A percentile compares a stretch with the other conserved stretches of the same genome.
These are phyloP conservation scores for Eudemis profundana DNA, from an alignment of 2,888 invertebrate species.

Conservation along the genomic window DNA sequence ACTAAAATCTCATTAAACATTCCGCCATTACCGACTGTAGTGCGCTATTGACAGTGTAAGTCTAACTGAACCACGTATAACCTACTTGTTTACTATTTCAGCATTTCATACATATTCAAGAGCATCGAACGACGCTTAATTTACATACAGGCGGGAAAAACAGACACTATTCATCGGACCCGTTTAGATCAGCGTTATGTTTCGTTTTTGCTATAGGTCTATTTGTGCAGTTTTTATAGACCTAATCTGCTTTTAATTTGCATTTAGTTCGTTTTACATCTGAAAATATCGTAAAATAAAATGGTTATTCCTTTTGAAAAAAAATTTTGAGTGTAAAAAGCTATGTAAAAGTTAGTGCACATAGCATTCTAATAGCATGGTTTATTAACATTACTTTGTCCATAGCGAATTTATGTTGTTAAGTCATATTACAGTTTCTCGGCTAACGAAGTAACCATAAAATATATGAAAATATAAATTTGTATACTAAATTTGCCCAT, in stretches of 20 bases:
- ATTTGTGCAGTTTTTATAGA: conserved; percentile 6
- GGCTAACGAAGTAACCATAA: no score
- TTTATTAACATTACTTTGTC: no score
- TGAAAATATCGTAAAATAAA: no score
- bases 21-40: background rate
- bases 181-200: conserved; percentile 17
- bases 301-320: no score
- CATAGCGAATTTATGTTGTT: no score
- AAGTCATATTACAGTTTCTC: no score
- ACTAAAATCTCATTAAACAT: background rate
- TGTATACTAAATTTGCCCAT: no score
- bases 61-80: conserved; percentile 27
- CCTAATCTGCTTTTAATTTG: background rate
- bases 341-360: no score
- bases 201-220: conserved; percentile 1
- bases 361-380: no score
- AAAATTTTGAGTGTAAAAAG: no score
- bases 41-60: conserved; percentile 9
- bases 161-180: conserved; percentile 18
- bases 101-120: conserved; percentile 54
- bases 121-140: conserved; percentile 54
- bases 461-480: no score
- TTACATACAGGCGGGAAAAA: conserved; percentile 50
- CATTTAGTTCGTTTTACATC: background rate
- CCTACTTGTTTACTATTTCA: conserved; percentile 41